phyloP scores from a whole-genome alignment of 2,797 vertebrate species.

The Decapterus maruadsi region DNA sequence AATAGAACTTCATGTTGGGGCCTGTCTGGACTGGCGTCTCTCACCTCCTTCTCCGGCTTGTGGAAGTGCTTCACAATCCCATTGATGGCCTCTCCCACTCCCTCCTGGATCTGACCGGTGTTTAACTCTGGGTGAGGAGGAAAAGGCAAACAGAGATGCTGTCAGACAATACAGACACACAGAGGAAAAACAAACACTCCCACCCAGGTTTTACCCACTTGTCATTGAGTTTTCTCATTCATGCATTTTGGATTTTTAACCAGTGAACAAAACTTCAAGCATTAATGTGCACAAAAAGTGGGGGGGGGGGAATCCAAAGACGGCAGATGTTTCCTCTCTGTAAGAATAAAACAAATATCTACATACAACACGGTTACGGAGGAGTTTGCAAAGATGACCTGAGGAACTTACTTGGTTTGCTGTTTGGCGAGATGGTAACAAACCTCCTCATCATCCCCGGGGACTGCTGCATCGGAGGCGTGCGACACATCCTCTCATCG shows the following conservation, averaged over 20 bases:
- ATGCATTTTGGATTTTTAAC: not conserved
- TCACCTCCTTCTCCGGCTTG: slow-evolving; percentile 99
- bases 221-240: slow-evolving; percentile 6
- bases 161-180: slow-evolving; percentile 24
- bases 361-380: not conserved
- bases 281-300: too few relatives aligned
- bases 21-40: slow-evolving; percentile 76
- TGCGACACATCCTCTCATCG: slow-evolving; percentile 95
- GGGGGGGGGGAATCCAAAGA: not conserved
- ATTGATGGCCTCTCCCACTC: slow-evolving; percentile 98
- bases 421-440: slow-evolving; percentile 97
- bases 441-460: slow-evolving; percentile 98
- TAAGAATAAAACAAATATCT: not conserved
- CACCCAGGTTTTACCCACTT: slow-evolving; percentile 19
- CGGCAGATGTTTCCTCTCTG: slow-evolving; percentile 1
- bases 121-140: slow-evolving; percentile 90
- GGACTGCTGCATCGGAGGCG: slow-evolving; percentile 97
- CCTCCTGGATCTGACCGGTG: slow-evolving; percentile 99
- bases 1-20: slow-evolving; percentile 72
- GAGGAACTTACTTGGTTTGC: slow-evolving; percentile 93
- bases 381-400: not conserved
- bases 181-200: slow-evolving; percentile 1
- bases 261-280: slow-evolving; percentile 2
- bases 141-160: slow-evolving; percentile 46
- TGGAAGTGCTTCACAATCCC: slow-evolving; percentile 99